These are phyloP conservation scores for Lepidocolaptes lacrymiger DNA, from an alignment of 2,797 vertebrate species.

Conservation along the genomic window DNA sequence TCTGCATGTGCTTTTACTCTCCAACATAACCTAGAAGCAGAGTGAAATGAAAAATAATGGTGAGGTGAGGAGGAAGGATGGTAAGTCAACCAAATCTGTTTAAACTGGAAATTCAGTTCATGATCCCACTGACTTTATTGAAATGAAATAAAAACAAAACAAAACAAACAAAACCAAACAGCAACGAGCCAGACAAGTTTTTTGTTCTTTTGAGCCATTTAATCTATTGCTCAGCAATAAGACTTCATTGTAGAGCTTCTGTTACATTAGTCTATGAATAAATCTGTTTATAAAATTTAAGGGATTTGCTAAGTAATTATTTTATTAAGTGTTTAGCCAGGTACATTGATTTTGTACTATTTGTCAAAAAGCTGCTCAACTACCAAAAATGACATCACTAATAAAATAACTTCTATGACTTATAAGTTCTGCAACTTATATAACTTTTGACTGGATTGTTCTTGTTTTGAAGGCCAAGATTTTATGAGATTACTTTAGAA, in stretches of 20 bases:
- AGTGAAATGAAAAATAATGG: neutral
- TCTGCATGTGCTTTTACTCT: neutral
- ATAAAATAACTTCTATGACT: neutral
- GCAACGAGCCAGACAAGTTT: rapidly evolving
- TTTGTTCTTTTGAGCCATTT: neutral
- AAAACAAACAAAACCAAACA: neutral
- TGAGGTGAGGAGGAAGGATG: neutral
- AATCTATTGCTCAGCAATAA: neutral
- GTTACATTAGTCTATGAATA: neutral
- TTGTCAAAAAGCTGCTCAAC: neutral
- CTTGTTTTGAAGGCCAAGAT: neutral
- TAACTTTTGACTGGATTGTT: neutral
- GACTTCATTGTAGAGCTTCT: neutral
- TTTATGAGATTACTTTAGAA: neutral
- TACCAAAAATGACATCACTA: neutral
- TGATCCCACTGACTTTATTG: neutral
- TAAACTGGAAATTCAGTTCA: neutral
- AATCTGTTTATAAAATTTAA: neutral
- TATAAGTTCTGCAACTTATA: neutral
- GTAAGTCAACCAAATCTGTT: neutral
- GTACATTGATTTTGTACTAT: neutral
- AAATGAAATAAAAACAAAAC: neutral
- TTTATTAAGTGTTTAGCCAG: neutral
- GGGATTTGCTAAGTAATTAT: neutral
- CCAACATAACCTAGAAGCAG: neutral